These are phyloP conservation scores for Bradypus variegatus DNA, from an alignment of 2,797 vertebrate genomes.

Conservation along the genomic window DNA sequence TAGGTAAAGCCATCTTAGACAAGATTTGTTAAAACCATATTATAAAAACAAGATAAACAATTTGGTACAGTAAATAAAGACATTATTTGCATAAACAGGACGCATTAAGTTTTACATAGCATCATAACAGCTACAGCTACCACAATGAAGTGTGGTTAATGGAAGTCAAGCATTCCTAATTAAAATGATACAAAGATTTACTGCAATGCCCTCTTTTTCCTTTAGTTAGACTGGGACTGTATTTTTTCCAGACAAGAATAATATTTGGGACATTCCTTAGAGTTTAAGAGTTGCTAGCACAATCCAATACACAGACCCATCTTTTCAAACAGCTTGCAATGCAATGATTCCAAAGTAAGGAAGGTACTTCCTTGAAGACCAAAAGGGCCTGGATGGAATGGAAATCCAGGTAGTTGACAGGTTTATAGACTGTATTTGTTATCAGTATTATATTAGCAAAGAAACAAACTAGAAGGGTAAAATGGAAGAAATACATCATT, in stretches of 20 bases:
- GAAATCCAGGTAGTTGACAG: too few relatives aligned
- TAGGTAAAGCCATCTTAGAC: too few relatives aligned
- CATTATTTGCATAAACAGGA: conserved; percentile 5
- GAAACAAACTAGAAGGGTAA: not conserved
- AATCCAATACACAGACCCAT: too few relatives aligned
- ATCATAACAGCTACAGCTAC: conserved; percentile 22
- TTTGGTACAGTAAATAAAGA: conserved; percentile 45
- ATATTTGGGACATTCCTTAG: not conserved
- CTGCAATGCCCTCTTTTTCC: not conserved
- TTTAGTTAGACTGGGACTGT: not conserved
- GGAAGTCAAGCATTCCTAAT: conserved; percentile 33
- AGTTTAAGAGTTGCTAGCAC: too few relatives aligned
- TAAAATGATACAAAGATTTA: conserved; percentile 28
- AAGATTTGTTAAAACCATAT: too few relatives aligned
- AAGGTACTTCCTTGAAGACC: too few relatives aligned
- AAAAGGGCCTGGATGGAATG: too few relatives aligned
- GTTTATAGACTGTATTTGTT: too few relatives aligned
- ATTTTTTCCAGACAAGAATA: conserved; percentile 15
- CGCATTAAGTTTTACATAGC: conserved; percentile 40
- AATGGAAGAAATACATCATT: conserved; percentile 23
- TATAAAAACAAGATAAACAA: not conserved
- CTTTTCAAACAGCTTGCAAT: too few relatives aligned
- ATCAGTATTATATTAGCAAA: too few relatives aligned
- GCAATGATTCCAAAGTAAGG: too few relatives aligned
- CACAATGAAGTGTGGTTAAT: conserved; percentile 33